Conservation (phyloP, 2,888 invertebrate genomes). For the Trypoxylon attenuatum region DNA sequence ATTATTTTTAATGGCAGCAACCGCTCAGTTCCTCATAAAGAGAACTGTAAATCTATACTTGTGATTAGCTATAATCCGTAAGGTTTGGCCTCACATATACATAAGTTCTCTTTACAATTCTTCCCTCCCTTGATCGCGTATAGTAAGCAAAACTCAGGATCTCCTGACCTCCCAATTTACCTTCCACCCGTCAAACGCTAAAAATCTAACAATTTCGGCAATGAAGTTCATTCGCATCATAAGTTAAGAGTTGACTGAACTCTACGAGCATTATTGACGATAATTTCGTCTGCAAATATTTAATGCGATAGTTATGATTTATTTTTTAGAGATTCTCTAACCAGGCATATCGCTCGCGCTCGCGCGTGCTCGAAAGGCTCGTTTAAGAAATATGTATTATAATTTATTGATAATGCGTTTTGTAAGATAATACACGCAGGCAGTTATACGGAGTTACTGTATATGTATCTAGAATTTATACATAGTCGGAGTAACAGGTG, state of each 20-base stretch:
- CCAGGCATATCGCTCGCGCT: slow-evolving; percentile 40
- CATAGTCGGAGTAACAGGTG: slow-evolving; percentile 50
- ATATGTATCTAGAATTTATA: slow-evolving; percentile 55
- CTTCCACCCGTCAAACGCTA: too few relatives aligned
- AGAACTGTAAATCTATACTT: too few relatives aligned
- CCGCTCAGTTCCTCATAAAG: too few relatives aligned
- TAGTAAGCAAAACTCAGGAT: too few relatives aligned
- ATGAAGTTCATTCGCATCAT: too few relatives aligned
- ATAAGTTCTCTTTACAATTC: too few relatives aligned
- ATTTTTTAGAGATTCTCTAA: slow-evolving; percentile 45
- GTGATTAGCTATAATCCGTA: too few relatives aligned
- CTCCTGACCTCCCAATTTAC: too few relatives aligned
- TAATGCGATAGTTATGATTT: slow-evolving; percentile 38
- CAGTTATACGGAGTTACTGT: slow-evolving; percentile 45
- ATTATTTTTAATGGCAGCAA: too few relatives aligned
- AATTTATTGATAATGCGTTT: slow-evolving; percentile 50
- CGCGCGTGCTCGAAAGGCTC: slow-evolving; percentile 36
- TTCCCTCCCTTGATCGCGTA: too few relatives aligned
- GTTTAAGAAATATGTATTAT: slow-evolving; percentile 50
- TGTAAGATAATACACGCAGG: slow-evolving; percentile 54
- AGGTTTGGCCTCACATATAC: too few relatives aligned
- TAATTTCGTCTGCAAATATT: slow-evolving; percentile 24
- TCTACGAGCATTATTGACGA: not conserved
- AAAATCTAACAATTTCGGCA: not conserved
- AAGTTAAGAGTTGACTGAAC: too few relatives aligned